These are phyloP conservation scores for Trissonchulus sp. DNA, from an alignment of 2,888 invertebrate species.

Conservation along the genomic window DNA sequence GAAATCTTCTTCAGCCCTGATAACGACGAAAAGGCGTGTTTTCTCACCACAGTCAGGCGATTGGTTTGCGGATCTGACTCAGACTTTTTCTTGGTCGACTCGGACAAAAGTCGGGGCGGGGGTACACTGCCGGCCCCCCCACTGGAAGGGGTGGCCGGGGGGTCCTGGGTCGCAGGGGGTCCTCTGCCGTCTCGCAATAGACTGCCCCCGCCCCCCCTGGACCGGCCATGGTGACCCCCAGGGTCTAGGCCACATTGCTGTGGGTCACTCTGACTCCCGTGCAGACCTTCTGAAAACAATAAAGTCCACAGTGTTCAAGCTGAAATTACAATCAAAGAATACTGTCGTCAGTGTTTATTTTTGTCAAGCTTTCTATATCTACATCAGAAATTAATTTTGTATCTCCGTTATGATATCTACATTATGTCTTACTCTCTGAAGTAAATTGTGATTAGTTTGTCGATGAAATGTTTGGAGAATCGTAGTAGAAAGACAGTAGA, in stretches of 20 bases:
- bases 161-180: neutral
- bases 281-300: neutral
- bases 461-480: no score
- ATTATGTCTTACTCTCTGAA: no score
- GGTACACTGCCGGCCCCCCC: neutral
- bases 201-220: neutral
- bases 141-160: neutral
- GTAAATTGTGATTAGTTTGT: no score
- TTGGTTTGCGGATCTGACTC: slow-evolving; percentile 11
- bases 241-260: neutral
- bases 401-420: no score
- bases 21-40: neutral
- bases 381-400: no score
- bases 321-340: no score
- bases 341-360: no score
- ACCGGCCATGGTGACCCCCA: neutral
- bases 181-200: neutral
- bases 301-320: no score
- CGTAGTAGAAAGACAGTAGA: no score
- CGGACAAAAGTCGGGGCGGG: neutral
- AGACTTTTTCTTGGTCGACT: neutral
- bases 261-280: neutral
- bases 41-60: neutral
- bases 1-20: neutral
- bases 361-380: no score